phyloP scores from a whole-genome alignment of 2,797 vertebrate species.

The Neosilurus mollespiculum region DNA sequence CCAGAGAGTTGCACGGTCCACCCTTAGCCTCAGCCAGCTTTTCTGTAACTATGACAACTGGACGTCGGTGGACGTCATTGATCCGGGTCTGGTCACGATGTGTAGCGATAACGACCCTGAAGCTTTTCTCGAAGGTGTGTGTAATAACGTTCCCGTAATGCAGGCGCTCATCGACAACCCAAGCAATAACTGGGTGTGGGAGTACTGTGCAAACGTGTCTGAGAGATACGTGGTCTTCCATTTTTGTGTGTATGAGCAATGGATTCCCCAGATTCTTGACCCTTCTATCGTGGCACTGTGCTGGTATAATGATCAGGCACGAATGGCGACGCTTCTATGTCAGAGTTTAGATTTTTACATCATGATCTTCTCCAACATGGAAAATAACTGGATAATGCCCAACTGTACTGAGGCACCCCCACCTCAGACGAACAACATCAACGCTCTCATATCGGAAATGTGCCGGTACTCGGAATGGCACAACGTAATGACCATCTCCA shows the following conservation, averaged over 20 bases:
- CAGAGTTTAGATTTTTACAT: slow-evolving; percentile 66
- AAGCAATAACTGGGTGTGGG: slow-evolving; percentile 72
- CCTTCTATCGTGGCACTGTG: slow-evolving; percentile 68
- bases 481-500: slow-evolving; percentile 52
- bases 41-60: slow-evolving; percentile 73
- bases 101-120: slow-evolving; percentile 71
- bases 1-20: slow-evolving; percentile 56
- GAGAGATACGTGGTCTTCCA: slow-evolving; percentile 56
- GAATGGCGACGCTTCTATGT: slow-evolving; percentile 66
- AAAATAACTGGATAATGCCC: slow-evolving; percentile 63
- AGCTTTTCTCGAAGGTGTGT: slow-evolving; percentile 69
- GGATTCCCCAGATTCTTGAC: slow-evolving; percentile 61
- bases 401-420: slow-evolving; percentile 65
- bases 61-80: slow-evolving; percentile 53
- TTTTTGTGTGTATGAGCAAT: slow-evolving; percentile 70
- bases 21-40: slow-evolving; percentile 67
- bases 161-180: slow-evolving; percentile 62
- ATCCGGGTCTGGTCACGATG: slow-evolving; percentile 66
- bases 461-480: slow-evolving; percentile 75
- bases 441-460: slow-evolving; percentile 32
- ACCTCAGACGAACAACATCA: not conserved
- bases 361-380: slow-evolving; percentile 64
- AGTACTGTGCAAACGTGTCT: slow-evolving; percentile 68
- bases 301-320: slow-evolving; percentile 64
- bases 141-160: slow-evolving; percentile 62